A percentile compares a stretch with the other conserved stretches of the same genome.
Evolutionary conservation across 2,113 vertebrate genomes (phyloP).

Genomic region (Sciurus niger): DNA sequence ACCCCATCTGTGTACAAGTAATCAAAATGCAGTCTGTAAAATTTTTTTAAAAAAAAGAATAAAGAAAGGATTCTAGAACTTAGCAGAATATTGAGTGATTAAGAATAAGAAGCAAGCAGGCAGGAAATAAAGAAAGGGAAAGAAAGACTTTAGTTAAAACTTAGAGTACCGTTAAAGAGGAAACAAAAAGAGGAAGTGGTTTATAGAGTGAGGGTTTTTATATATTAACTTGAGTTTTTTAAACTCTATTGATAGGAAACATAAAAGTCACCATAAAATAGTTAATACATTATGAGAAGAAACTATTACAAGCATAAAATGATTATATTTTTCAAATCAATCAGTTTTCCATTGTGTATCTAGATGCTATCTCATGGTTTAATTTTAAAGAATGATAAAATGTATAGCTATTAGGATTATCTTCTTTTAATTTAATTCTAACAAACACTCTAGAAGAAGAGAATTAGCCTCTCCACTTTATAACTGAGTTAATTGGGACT

Average conservation of each 20-base stretch:
- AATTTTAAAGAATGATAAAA: slow-evolving; percentile 32
- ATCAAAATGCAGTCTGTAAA: too few species aligned
- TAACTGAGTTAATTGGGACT: slow-evolving; percentile 8
- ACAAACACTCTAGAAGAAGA: neutral
- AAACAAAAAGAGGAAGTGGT: slow-evolving; percentile 79
- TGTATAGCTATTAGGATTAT: neutral
- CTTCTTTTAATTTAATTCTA: neutral
- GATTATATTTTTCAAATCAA: slow-evolving; percentile 45
- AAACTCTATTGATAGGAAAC: slow-evolving; percentile 34
- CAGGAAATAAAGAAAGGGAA: neutral
- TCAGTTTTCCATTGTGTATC: neutral
- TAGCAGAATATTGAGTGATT: neutral
- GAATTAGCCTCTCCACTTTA: neutral
- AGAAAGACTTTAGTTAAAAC: neutral
- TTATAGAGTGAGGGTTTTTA: slow-evolving; percentile 34
- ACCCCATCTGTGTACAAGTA: too few species aligned
- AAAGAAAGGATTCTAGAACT: slow-evolving; percentile 42
- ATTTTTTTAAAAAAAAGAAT: neutral
- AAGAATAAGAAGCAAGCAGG: neutral
- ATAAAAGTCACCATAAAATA: neutral
- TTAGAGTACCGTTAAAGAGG: slow-evolving; percentile 57
- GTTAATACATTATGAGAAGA: neutral
- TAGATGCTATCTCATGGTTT: neutral
- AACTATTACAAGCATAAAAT: slow-evolving; percentile 15
- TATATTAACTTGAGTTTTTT: slow-evolving; percentile 53